Evolutionary conservation across 2,797 vertebrate genomes (phyloP).

Genomic region (Iguana delicatissima): DNA sequence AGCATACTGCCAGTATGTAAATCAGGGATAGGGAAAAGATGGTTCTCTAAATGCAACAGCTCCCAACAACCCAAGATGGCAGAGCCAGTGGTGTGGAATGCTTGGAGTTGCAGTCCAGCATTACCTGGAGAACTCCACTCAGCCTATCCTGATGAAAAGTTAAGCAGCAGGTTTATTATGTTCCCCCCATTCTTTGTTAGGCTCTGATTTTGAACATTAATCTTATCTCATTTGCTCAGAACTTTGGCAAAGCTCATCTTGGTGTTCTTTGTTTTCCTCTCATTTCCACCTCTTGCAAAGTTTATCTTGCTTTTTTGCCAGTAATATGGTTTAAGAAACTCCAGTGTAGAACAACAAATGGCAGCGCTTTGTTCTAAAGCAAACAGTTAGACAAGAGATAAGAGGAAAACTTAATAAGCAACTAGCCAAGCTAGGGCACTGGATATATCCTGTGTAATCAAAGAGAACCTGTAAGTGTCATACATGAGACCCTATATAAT

Average conservation of each 20-base stretch:
- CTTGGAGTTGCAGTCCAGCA: no score
- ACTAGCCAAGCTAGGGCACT: neutral
- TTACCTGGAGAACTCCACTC: no score
- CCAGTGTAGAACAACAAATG: neutral
- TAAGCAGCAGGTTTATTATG: neutral
- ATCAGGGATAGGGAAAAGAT: no score
- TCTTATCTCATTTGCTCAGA: neutral
- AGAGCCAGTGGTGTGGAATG: no score
- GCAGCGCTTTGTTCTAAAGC: conserved; percentile 19
- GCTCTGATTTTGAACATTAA: neutral
- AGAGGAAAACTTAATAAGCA: neutral
- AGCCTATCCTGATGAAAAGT: no score
- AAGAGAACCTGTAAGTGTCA: neutral
- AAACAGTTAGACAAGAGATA: conserved; percentile 21
- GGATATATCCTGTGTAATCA: neutral
- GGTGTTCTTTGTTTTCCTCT: neutral
- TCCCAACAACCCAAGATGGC: no score
- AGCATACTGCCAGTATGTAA: no score
- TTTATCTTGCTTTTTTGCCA: neutral
- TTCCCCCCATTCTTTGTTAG: neutral
- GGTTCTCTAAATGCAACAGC: no score
- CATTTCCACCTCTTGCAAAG: conserved; percentile 19
- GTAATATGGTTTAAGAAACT: neutral
- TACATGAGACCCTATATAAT: neutral
- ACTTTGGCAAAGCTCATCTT: neutral